Evolutionary conservation across 2,888 invertebrate genomes (phyloP).

Genomic region (Zaprionus bogoriensis): DNA sequence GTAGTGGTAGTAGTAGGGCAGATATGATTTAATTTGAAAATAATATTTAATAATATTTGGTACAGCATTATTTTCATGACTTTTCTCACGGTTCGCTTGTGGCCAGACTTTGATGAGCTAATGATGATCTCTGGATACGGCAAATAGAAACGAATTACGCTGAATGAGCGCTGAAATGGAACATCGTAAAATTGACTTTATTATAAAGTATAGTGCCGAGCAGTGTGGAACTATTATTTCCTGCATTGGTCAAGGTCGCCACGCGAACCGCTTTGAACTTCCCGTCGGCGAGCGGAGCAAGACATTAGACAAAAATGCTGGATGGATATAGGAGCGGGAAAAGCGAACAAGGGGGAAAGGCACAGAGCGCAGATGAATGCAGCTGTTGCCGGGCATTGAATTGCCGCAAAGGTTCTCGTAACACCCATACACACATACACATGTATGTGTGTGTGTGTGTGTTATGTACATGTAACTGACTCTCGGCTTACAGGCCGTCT

Average conservation of each 20-base stretch:
- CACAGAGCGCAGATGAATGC: background rate
- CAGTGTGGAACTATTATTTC: conserved; percentile 26
- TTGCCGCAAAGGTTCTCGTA: background rate
- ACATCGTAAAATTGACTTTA: conserved; percentile 50
- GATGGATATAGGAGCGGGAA: no score
- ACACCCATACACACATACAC: background rate
- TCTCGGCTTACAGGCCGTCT: conserved; percentile 3
- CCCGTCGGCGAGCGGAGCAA: conserved; percentile 29
- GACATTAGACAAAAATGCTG: conserved; percentile 32
- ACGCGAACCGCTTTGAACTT: conserved; percentile 51
- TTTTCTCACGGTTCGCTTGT: no score
- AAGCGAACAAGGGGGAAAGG: conserved; percentile 9
- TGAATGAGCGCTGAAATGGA: conserved; percentile 1
- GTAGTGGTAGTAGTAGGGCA: no score
- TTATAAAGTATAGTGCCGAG: no score
- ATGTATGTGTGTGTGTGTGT: conserved; percentile 7
- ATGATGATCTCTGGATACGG: background rate
- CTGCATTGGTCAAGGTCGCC: conserved; percentile 33
- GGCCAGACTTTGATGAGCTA: background rate
- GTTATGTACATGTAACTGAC: background rate
- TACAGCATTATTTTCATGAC: no score
- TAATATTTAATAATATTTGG: no score
- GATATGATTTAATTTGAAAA: no score
- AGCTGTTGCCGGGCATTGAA: conserved; percentile 4
- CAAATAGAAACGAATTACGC: background rate